Evolutionary conservation across 1,140 invertebrate genomes (phyloP).

Genomic region (Tyrophagus putrescentiae): DNA sequence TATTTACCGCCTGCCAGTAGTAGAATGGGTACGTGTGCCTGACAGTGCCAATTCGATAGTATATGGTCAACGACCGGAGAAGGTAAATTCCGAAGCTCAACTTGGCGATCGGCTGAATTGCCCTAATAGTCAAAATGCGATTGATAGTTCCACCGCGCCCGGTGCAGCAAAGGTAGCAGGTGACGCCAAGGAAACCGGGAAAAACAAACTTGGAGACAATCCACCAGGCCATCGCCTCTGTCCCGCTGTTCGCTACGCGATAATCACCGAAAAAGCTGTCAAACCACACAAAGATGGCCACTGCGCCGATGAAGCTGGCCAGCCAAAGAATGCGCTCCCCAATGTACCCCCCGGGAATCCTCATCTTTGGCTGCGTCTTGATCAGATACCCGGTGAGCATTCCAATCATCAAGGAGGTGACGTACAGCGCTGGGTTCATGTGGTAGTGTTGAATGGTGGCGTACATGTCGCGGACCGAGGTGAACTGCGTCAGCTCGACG

Average conservation of each 20-base stretch:
- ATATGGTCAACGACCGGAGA: not conserved
- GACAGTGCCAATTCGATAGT: not conserved
- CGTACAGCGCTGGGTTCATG: constrained; percentile 2
- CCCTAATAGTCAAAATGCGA: not conserved
- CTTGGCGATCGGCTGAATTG: not conserved
- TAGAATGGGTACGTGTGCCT: not conserved
- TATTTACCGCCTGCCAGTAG: constrained; percentile 1
- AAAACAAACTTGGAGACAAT: not conserved
- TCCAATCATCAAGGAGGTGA: not conserved
- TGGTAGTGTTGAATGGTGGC: not conserved
- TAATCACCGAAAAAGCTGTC: not conserved
- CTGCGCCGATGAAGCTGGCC: not conserved
- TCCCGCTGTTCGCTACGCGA: not conserved
- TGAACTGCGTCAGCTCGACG: not conserved
- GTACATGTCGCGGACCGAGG: not conserved
- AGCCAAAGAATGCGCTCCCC: not conserved
- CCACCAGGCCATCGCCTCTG: not conserved
- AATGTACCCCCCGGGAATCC: not conserved
- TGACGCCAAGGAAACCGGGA: not conserved
- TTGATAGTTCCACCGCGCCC: not conserved
- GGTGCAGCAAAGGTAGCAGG: not conserved
- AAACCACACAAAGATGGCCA: not conserved
- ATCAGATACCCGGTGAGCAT: constrained; percentile 11
- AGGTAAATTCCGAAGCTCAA: not conserved
- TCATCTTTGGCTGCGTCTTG: not conserved